Conservation (phyloP, 1,140 invertebrate species). For the Geopemphigus sp. region DNA sequence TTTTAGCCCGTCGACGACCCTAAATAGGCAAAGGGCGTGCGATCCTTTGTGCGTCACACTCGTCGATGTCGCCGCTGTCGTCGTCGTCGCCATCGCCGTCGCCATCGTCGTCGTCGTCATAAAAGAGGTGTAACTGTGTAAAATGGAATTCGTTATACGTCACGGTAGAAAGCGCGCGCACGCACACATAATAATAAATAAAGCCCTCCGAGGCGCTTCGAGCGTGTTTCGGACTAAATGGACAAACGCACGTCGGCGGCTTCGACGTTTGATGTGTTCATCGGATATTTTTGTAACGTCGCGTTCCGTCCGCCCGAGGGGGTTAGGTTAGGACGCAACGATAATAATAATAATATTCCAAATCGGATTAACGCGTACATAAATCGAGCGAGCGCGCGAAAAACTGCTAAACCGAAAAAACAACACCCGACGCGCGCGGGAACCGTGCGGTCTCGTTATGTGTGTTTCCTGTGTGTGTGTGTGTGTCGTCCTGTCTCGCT, state of each 20-base stretch:
- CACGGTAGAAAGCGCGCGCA: background rate
- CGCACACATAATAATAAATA: background rate
- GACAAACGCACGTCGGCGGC: constrained; percentile 15
- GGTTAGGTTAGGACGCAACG: background rate
- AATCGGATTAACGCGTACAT: constrained; percentile 36
- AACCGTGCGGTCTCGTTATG: background rate
- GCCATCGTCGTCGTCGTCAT: background rate
- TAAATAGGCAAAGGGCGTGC: background rate
- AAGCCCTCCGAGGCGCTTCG: background rate
- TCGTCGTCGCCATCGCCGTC: background rate
- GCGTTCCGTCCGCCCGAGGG: background rate
- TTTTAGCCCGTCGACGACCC: constrained; percentile 33
- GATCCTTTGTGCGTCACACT: constrained; percentile 26
- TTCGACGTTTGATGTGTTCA: constrained; percentile 46
- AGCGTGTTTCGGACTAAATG: constrained; percentile 31
- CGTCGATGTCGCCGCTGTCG: too few relatives aligned
- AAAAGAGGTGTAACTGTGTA: constrained; percentile 39
- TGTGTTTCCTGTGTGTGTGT: too few relatives aligned
- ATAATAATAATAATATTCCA: constrained; percentile 43
- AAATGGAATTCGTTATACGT: constrained; percentile 26
- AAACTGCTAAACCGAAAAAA: constrained; percentile 48
- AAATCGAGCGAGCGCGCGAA: background rate
- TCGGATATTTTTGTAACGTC: constrained; percentile 38
- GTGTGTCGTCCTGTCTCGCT: too few relatives aligned
- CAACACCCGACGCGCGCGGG: constrained; percentile 10